Evolutionary conservation across 2,888 invertebrate genomes (phyloP).

Genomic region (Acleris holmiana): DNA sequence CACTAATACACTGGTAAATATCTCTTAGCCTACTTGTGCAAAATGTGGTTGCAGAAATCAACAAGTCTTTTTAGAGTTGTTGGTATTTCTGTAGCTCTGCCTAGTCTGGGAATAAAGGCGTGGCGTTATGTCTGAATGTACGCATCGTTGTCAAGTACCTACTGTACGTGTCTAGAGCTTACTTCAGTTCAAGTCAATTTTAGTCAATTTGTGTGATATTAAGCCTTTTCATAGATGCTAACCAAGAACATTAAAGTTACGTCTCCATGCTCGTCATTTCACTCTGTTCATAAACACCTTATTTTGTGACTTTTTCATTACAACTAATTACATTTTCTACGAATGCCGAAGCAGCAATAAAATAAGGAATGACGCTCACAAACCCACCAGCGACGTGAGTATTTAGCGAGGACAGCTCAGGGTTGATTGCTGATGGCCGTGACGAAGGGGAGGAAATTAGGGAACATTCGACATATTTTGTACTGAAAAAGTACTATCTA

Average conservation of each 20-base stretch:
- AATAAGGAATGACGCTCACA: slow-evolving; percentile 28
- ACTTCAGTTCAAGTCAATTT: no score
- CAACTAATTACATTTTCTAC: slow-evolving; percentile 29
- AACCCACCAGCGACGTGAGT: slow-evolving; percentile 31
- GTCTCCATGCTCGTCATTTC: background rate
- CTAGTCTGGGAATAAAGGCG: no score
- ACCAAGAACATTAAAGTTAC: background rate
- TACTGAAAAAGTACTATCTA: background rate
- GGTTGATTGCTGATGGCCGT: slow-evolving; percentile 39
- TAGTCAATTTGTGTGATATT: no score
- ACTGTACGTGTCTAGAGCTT: no score
- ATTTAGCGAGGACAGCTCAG: slow-evolving; percentile 43
- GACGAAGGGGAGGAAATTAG: slow-evolving; percentile 38
- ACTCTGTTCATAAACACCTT: background rate
- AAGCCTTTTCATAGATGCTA: no score
- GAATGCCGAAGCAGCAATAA: slow-evolving; percentile 26
- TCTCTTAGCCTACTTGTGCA: no score
- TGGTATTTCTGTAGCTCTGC: no score
- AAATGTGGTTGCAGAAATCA: no score
- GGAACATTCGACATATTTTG: slow-evolving; percentile 13
- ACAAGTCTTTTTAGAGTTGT: no score
- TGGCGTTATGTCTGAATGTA: no score
- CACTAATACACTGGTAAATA: no score
- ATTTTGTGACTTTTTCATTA: slow-evolving; percentile 2
- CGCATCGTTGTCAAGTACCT: no score